phyloP scores from a whole-genome alignment of 2,113 vertebrate species.

The Desmodus rotundus region DNA sequence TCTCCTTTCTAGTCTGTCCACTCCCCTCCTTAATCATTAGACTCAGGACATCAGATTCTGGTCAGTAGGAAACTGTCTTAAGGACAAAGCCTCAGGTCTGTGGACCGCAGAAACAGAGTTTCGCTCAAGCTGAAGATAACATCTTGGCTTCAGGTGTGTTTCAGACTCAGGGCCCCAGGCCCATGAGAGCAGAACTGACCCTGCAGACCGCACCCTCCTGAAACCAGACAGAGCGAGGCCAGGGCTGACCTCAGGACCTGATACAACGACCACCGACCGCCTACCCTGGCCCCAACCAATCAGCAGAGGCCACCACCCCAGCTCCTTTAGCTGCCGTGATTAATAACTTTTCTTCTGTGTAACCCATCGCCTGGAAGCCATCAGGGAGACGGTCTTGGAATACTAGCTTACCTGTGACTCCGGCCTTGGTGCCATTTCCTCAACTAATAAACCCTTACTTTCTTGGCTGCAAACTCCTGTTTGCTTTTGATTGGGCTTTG shows the following conservation, averaged over 20 bases:
- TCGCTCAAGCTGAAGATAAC: not conserved
- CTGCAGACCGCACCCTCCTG: not conserved
- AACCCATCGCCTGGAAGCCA: no score
- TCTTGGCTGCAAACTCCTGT: not conserved
- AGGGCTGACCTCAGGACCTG: no score
- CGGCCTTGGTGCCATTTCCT: no score
- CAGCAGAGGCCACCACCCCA: no score
- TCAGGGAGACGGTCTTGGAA: no score
- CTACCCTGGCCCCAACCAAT: no score
- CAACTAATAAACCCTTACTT: no score
- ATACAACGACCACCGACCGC: no score
- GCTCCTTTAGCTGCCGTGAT: no score
- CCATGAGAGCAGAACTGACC: not conserved
- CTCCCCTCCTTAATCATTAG: not conserved
- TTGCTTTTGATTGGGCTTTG: not conserved
- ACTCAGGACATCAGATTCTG: not conserved
- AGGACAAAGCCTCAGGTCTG: not conserved
- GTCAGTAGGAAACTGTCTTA: not conserved
- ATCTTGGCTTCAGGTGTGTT: not conserved
- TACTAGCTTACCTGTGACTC: no score
- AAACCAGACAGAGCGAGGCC: no score
- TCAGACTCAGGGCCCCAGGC: not conserved
- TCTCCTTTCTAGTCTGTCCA: not conserved
- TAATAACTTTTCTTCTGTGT: no score
- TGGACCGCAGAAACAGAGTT: not conserved